Base-by-base conservation (phyloP, 2,113 vertebrate species). In the Gorsachius goisagi region DNA sequence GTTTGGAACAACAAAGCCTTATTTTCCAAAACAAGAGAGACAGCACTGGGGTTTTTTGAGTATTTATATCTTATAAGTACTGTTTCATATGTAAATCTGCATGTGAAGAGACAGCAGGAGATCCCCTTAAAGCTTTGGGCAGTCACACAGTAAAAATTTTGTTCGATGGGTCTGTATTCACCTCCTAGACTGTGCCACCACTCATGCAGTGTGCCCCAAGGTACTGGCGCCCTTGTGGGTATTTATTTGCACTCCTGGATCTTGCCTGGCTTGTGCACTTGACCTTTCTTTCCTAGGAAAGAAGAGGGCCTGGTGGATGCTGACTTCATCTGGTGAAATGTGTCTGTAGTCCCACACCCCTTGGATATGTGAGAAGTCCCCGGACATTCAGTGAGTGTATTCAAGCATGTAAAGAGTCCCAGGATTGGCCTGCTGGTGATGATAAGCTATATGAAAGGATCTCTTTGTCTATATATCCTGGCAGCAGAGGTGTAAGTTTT, bases 21-120 rank as follows among this genome's bases (percentile, higher is more conserved):
- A 18, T 69, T 74, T 91, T 50, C 60, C 52, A 68, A 77, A 94
- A 67, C n/a, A 33, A 90, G 15, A 76, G 7, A 82, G 28, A 11
- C 1, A 44, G 1, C 3, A 26, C 4, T 53, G 4, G 2, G 22
- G 0, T 8, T 30, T 53, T 63, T 20, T 12, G 2, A 19, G 5
- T 16, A 12, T 74, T 75, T 67, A 0, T 41, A 15, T 44, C 11
- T 59, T 33, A 5, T 11, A 88, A 73, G 28, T 82, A 56, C 12
- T 44, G 7, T 56, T 94, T 68, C 11, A 4, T 62, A 41, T 49
- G 8, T 6, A 89, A 58, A 56, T 56, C 19, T 60, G 6, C 9
- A 24, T 14, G 30, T 67, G 21, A 53, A 41, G 8, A 53, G 32
- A 55, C 30, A 73, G 22, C 9, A 75, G 37, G 12, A 53, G 12